Evolutionary conservation across 2,797 vertebrate genomes (phyloP).

Genomic region (Phalanger gymnotis): DNA sequence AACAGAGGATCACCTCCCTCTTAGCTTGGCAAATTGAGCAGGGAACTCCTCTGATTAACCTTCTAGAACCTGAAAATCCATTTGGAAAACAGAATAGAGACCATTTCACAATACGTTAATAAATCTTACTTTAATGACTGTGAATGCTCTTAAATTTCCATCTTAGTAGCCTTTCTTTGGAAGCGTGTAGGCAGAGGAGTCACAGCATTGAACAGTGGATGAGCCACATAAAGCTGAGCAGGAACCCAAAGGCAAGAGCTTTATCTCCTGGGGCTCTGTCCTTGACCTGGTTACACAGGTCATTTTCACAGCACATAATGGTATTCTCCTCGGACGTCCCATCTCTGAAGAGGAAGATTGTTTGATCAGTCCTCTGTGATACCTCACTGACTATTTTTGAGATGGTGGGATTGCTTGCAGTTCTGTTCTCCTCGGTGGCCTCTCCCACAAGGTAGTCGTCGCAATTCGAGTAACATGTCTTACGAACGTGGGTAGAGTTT

Average conservation of each 20-base stretch:
- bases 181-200: neutral
- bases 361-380: neutral
- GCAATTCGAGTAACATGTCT: neutral
- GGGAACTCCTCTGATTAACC: neutral
- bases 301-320: neutral
- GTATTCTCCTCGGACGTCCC: rapidly evolving
- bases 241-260: neutral
- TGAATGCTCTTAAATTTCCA: neutral
- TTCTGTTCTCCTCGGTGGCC: rapidly evolving
- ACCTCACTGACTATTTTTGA: neutral
- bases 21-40: neutral
- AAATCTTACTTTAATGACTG: neutral
- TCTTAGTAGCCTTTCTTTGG: neutral
- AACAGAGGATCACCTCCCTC: neutral
- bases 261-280: neutral
- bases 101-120: neutral
- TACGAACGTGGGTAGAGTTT: neutral
- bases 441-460: too few species aligned
- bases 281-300: neutral
- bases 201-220: neutral
- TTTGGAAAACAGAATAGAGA: neutral
- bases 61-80: neutral
- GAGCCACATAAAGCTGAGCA: neutral
- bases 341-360: neutral
- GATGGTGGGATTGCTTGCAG: rapidly evolving